Evolutionary conservation across 2,113 vertebrate species (phyloP), one percentile per base, ranked within the genome.

Genomic region (Xenopus borealis): DNA sequence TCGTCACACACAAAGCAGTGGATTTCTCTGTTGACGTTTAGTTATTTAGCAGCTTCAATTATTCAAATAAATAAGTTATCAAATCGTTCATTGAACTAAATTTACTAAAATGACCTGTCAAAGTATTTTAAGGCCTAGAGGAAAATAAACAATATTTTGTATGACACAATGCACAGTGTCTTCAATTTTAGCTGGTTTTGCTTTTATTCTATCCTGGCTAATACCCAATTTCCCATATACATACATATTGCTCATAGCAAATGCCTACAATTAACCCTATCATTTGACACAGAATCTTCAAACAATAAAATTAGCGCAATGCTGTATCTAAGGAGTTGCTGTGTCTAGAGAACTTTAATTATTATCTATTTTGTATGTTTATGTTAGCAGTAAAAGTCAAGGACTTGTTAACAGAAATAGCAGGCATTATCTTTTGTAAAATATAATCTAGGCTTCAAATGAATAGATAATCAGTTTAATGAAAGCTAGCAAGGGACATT

Each of bases 331-430:
- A 81, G 81, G 78, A 85, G 45, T 72, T 83, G 55, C 63, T 33
- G 57, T 83, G 82, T 85, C 79, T 82, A 84, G 72, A 74, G 72
- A 88, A 83, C 79, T 87, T 89, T 71, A 80, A 76, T 72, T 85
- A 88, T 86, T 82, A 72, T 83, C 65, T 79, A 79, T 79, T 83
- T 70, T 80, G 66, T 83, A 79, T 83, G 78, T 84, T 88, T 87
- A 85, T 81, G 64, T 65, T 86, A 78, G 72, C 75, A 87, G 79
- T 88, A 84, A 84, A 90, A 90, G 83, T 86, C 85, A 88, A 89
- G 81, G 65, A 80, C 64, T 86, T 83, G 81, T 85, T 85, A 40
- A 81, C 27, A 85, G 79, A 85, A 86, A 81, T 78, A 80, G 82
- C 79, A 85, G 83, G 83, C 77, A 79, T 72, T 81, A 79, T 85